Evolutionary conservation across 2,113 vertebrate species (phyloP), one percentile per base, ranked within the genome.

Genomic region (Donacobius atricapilla): DNA sequence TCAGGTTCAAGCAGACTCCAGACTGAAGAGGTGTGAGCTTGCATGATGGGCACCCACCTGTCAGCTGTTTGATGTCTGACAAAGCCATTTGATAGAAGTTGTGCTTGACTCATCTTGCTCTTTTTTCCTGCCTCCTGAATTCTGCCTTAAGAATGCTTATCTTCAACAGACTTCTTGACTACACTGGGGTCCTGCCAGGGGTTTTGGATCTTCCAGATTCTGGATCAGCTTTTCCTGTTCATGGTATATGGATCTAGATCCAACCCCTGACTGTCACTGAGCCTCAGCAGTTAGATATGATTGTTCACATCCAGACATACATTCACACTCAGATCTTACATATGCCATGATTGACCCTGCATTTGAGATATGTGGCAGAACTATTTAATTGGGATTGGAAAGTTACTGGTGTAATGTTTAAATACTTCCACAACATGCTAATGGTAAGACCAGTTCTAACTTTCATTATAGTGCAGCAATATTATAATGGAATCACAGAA

Each of bases 31-130:
- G 23, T 68, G 51, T 68, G 70, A 86, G n/a, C 18, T 72, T 39
- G 14, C 3, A 0, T 4, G 42, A 21, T 20, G 44, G 15, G 11
- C 23, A 30, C 8, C 3, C 42, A 45, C 19, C 18, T 24, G 4
- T 39, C 21, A 47, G 25, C 23, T 84, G 7, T 50, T 45, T 48
- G 21, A 63, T 21, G 40, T 60, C 56, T 54, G 22, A 79, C 61
- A 93, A 65, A 73, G 31, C 9, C 10, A 19, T 92, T 64, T 4
- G 2, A 45, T 10, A 69, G 48, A 79, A 68, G 13, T 8, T 64
- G 24, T 33, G 28, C 27, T 92, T 85, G n/a, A 19, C 27, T 87
- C 53, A 60, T 68, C 39, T 54, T 66, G 5, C 10, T 78, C 17
- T 22, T 65, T 53, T 30, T 57, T 87, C 30, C 28, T 42, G 15